Evolutionary conservation across 2,113 vertebrate genomes (phyloP).

Genomic region (Micronisus gabar): DNA sequence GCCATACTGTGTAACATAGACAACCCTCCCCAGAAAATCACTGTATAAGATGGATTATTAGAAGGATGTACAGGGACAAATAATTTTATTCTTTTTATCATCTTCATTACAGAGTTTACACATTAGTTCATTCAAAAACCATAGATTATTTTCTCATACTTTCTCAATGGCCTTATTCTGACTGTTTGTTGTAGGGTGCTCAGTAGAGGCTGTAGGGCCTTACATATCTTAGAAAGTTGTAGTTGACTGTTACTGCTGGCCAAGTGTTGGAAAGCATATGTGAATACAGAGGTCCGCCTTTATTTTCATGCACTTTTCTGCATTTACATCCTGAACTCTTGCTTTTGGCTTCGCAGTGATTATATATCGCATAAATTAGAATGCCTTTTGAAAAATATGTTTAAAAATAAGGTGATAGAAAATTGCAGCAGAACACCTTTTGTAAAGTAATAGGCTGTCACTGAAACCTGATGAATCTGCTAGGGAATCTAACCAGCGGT

Average conservation of each 20-base stretch:
- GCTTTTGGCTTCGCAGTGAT: not conserved
- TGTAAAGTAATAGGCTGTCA: not conserved
- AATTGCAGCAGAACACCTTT: not conserved
- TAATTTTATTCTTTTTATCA: not conserved
- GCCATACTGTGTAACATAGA: not conserved
- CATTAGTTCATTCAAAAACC: not conserved
- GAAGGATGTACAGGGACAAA: not conserved
- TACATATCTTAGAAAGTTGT: not conserved
- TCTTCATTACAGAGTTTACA: not conserved
- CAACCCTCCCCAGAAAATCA: not conserved
- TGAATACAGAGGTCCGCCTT: not conserved
- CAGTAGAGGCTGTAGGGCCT: not conserved
- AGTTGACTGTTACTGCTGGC: not conserved
- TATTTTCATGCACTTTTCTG: not conserved
- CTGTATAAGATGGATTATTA: not conserved
- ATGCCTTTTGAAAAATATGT: not conserved
- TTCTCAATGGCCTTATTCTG: not conserved
- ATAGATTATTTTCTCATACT: not conserved
- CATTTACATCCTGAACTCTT: not conserved
- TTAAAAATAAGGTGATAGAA: slow-evolving; percentile 8
- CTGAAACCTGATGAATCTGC: not conserved
- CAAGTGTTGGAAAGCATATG: not conserved
- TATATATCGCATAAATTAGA: not conserved
- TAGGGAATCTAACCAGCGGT: not conserved
- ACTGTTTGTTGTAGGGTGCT: not conserved